These are phyloP conservation scores for Agrotis clavis DNA, from an alignment of 2,888 invertebrate species.

Conservation along the genomic window DNA sequence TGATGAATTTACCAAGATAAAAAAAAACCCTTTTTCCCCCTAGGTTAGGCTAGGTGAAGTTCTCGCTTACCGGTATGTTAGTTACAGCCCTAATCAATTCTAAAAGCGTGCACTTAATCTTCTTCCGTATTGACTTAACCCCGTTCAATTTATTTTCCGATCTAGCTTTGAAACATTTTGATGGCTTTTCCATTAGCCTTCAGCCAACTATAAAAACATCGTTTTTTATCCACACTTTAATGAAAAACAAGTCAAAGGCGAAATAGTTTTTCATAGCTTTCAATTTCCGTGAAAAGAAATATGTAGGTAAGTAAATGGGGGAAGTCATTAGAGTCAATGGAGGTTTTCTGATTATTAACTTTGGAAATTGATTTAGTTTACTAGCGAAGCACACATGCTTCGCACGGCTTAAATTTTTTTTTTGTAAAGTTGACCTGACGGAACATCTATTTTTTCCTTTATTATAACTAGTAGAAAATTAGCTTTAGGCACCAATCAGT, in stretches of 20 bases:
- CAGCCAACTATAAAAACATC: slow-evolving; percentile 25
- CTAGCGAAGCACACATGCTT: neutral
- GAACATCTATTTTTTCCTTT: neutral
- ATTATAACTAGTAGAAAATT: too few relatives aligned
- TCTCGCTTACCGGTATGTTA: neutral
- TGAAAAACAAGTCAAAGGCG: slow-evolving; percentile 27
- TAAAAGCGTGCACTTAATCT: slow-evolving; percentile 19
- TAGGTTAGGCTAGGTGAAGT: neutral
- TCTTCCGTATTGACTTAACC: neutral
- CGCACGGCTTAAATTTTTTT: too few relatives aligned
- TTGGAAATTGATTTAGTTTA: neutral
- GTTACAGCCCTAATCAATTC: neutral
- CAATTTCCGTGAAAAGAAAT: slow-evolving; percentile 55
- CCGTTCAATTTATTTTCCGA: slow-evolving; percentile 19
- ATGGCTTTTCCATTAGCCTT: slow-evolving; percentile 44
- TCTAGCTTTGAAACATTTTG: slow-evolving; percentile 23
- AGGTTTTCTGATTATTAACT: slow-evolving; percentile 4
- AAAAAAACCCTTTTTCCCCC: too few relatives aligned
- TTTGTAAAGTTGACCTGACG: neutral
- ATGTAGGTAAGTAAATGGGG: neutral
- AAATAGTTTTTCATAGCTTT: slow-evolving; percentile 49
- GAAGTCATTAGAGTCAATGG: slow-evolving; percentile 23
- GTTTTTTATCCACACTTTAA: slow-evolving; percentile 25
- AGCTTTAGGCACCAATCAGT: too few relatives aligned
- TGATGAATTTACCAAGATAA: too few relatives aligned